Percentiles rank a stretch among this genome's conserved stretches.
Conservation (phyloP, 53 echinoderm and acorn worm species). For the Luidia sarsii region DNA sequence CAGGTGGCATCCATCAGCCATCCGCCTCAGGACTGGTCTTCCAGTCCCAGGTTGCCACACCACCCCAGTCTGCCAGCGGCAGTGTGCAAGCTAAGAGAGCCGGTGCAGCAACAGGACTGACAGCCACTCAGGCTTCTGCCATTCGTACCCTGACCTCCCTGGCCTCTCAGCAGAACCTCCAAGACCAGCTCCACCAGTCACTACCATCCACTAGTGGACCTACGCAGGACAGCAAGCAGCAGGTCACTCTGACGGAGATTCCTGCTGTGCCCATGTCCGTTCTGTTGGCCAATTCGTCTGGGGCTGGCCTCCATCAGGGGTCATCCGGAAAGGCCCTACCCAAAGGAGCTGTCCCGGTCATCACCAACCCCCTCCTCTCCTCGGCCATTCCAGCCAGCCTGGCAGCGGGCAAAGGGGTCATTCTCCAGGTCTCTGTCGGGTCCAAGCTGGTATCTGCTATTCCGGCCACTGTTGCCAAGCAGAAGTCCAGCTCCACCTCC, state of each 20-base stretch:
- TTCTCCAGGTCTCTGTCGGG: slow-evolving; percentile 91
- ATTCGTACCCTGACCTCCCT: slow-evolving; percentile 40
- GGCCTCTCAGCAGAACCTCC: slow-evolving; percentile 6
- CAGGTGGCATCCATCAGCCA: slow-evolving; percentile 36
- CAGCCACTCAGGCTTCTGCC: slow-evolving; percentile 23
- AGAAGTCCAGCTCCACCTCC: background rate
- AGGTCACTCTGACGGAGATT: background rate
- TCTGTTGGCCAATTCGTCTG: slow-evolving; percentile 27
- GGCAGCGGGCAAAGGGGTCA: slow-evolving; percentile 68
- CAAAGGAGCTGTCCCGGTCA: slow-evolving; percentile 60
- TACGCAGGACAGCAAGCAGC: background rate
- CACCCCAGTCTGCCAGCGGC: slow-evolving; percentile 2
- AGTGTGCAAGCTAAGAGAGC: background rate
- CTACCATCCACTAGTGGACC: no score
- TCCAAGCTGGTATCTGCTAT: slow-evolving; percentile 79
- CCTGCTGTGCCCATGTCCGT: slow-evolving; percentile 60
- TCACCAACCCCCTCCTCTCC: slow-evolving; percentile 54
- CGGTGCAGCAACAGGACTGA: background rate
- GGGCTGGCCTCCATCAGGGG: slow-evolving; percentile 6
- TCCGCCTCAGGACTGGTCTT: slow-evolving; percentile 21
- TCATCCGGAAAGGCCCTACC: slow-evolving; percentile 15
- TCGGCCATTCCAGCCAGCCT: slow-evolving; percentile 48
- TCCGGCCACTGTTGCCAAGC: slow-evolving; percentile 40
- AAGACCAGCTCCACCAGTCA: background rate
- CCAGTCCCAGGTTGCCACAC: slow-evolving; percentile 9